phyloP scores from a whole-genome alignment of 2,113 vertebrate genomes.

The Empidonax alnorum region DNA sequence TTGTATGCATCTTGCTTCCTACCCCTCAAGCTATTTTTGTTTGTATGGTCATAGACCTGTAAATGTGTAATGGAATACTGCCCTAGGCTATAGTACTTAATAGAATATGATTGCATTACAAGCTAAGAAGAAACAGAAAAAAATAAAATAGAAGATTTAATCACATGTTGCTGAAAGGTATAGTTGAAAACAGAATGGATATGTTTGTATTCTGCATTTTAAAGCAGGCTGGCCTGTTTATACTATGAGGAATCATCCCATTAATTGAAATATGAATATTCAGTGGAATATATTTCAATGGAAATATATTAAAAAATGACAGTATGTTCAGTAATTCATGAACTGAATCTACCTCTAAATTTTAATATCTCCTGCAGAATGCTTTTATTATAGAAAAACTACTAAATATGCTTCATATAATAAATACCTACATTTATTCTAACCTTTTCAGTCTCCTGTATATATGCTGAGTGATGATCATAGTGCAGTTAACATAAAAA shows the following conservation, averaged over 20 bases:
- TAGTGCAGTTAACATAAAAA: not conserved
- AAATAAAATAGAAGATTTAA: not conserved
- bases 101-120: not conserved
- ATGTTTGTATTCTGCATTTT: not conserved
- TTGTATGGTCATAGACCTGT: not conserved
- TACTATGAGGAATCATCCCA: not conserved
- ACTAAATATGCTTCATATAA: not conserved
- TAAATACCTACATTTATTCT: not conserved
- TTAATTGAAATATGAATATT: not conserved
- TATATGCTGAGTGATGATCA: not conserved
- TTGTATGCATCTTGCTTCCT: not conserved
- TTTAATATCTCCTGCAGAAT: not conserved
- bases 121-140: not conserved
- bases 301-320: not conserved
- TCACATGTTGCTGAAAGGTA: not conserved
- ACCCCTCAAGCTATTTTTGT: not conserved
- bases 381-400: not conserved
- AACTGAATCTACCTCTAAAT: not conserved
- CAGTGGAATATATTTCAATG: not conserved
- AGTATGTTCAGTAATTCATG: not conserved
- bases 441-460: not conserved
- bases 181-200: not conserved
- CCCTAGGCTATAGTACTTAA: not conserved
- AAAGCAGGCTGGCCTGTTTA: not conserved
- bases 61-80: not conserved